Percentiles rank a stretch among this genome's conserved stretches.
These are phyloP conservation scores for Hetaerina americana DNA, from an alignment of 1,140 invertebrate species.

Conservation along the genomic window DNA sequence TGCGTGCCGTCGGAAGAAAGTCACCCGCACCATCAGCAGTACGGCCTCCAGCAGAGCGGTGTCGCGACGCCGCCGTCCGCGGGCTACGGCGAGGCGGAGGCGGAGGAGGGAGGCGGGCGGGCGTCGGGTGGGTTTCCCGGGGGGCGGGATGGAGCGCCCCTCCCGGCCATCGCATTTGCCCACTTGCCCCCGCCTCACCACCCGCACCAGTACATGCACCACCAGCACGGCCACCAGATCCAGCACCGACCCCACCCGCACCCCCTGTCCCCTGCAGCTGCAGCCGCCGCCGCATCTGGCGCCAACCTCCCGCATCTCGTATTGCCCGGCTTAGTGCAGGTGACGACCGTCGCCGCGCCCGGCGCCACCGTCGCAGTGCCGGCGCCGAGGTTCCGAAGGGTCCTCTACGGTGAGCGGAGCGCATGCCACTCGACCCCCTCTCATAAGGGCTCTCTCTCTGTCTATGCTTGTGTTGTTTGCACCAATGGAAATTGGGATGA, in stretches of 20 bases:
- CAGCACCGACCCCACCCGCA: neutral
- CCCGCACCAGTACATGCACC: neutral
- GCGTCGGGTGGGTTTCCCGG: neutral
- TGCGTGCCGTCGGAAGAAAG: slow-evolving; percentile 36
- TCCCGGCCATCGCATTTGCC: too few relatives aligned
- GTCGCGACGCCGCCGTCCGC: neutral
- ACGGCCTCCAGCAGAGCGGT: neutral
- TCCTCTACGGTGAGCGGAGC: slow-evolving; percentile 8
- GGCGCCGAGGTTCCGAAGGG: slow-evolving; percentile 8
- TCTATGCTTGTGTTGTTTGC: too few relatives aligned
- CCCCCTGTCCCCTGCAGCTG: neutral
- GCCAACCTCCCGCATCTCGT: neutral
- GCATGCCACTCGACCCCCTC: too few relatives aligned
- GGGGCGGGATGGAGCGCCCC: neutral
- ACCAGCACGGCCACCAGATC: neutral
- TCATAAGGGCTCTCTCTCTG: too few relatives aligned
- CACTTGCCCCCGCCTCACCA: too few relatives aligned
- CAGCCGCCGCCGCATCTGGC: neutral
- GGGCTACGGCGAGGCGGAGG: neutral
- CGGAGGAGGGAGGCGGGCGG: neutral
- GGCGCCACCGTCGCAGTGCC: neutral
- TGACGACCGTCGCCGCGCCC: neutral
- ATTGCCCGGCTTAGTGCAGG: neutral
- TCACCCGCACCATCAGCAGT: neutral
- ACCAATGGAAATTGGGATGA: too few relatives aligned